Evolutionary conservation across 2,797 vertebrate genomes (phyloP).

Genomic region (Loriculus beryllinus): DNA sequence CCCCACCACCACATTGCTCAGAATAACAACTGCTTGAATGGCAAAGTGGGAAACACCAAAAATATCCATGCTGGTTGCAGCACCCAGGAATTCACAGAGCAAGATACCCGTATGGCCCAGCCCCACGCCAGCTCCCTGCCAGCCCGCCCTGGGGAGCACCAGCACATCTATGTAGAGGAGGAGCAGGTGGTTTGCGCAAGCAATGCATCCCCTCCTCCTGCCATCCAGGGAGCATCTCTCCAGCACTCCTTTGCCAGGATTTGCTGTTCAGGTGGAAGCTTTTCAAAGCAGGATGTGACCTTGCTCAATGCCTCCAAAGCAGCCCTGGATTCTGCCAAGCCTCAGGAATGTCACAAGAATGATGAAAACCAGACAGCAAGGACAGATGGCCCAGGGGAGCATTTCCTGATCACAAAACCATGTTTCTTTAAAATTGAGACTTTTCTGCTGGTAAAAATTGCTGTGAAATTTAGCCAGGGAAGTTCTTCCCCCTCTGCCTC

Average conservation of each 20-base stretch:
- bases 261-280: background rate
- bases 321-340: background rate
- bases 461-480: background rate
- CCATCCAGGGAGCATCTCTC: background rate
- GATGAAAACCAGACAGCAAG: background rate
- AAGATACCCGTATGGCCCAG: background rate
- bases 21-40: background rate
- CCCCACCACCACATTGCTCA: background rate
- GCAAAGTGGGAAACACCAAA: background rate
- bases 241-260: background rate
- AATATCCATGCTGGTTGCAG: fast-evolving
- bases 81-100: background rate
- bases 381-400: background rate
- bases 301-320: background rate
- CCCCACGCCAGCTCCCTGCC: background rate
- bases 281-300: background rate
- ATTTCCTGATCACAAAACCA: background rate
- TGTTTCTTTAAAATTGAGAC: background rate
- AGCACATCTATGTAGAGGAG: fast-evolving
- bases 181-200: background rate
- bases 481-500: background rate
- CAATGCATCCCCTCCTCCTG: background rate
- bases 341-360: background rate
- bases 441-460: slow-evolving; percentile 5
- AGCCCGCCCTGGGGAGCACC: background rate